Evolutionary conservation across 2,888 invertebrate species (phyloP), one percentile per base, ranked within the genome.

Genomic region (Micropterix aruncella): DNA sequence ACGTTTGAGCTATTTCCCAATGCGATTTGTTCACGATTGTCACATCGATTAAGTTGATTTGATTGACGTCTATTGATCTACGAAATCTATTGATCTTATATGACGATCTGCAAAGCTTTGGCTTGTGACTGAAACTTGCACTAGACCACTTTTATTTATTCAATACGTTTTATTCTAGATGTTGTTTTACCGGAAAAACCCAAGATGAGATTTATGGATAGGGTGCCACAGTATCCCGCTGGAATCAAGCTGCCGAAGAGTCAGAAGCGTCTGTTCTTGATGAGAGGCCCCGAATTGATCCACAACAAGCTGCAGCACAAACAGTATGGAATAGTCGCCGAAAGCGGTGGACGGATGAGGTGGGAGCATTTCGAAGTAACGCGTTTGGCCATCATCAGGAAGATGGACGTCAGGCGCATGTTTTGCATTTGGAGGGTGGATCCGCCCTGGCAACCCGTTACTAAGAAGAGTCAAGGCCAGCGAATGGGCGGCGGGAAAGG

Each of bases 401-500:
- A 84, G 56, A 74, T 97, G 56, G 83, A 94, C 54, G 63, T 74
- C 16, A 78, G 74, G 50, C 76, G 79, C 54, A 90, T 89, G 83
- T 99, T 96, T 73, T 92, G 94, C 1, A 70, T 91, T 19, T 99
- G 96, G 95, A 73, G 99, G 54, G 70, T 99, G 0, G 92, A 93
- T 54, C 71, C 91, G 0, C 95, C 96, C 0, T 99, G 97, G 97
- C 93, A 96, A 56, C 88, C 97, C 0, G 66, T 94, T 7, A 89
- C 91, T 0, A 90, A 84, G 61, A 89, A 89, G 60, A 87, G 90
- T 0, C 83, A 83, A 60, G 96, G 96, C 1, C 82, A 84, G 51
- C 73, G 92, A 54, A 91, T 95, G 89, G 97, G 97, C 5, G 93
- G 94, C 51, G 97, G 97, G 12, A 99, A 99, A 73, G 93, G 91